Percentiles rank a stretch among this genome's conserved stretches.
phyloP scores from a whole-genome alignment of 2,888 invertebrate species.

The Pardosa pseudoannulata region DNA sequence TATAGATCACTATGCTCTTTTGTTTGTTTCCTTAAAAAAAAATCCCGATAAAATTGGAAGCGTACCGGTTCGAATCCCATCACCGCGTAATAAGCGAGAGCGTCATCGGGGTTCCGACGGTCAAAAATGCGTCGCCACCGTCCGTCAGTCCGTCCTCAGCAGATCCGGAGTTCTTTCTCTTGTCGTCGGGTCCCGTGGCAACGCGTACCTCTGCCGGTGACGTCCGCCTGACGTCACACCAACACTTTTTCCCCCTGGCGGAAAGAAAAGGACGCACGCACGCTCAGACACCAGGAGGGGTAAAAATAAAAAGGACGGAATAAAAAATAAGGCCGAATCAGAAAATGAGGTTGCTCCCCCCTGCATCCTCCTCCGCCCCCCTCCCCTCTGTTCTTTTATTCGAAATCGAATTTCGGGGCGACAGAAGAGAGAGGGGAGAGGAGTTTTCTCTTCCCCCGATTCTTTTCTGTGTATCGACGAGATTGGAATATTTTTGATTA shows the following conservation, averaged over 20 bases:
- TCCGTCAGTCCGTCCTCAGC: neutral
- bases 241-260: constrained; percentile 9
- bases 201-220: neutral
- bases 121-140: too few relatives aligned
- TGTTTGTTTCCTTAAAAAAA: too few relatives aligned
- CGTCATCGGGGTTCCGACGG: too few relatives aligned
- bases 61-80: too few relatives aligned
- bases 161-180: neutral
- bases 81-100: too few relatives aligned
- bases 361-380: neutral
- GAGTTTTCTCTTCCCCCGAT: too few relatives aligned
- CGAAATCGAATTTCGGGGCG: constrained; percentile 8
- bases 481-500: constrained; percentile 9
- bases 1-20: too few relatives aligned
- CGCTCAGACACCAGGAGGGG: neutral
- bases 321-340: neutral
- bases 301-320: neutral
- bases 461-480: neutral
- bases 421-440: neutral
- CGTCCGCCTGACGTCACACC: neutral
- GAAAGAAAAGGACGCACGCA: neutral
- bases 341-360: constrained; percentile 13
- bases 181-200: neutral
- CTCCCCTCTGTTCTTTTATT: neutral
- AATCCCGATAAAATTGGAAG: too few relatives aligned